Evolutionary conservation across 2,113 vertebrate species (phyloP).

Genomic region (Campylomormyrus numenius): DNA sequence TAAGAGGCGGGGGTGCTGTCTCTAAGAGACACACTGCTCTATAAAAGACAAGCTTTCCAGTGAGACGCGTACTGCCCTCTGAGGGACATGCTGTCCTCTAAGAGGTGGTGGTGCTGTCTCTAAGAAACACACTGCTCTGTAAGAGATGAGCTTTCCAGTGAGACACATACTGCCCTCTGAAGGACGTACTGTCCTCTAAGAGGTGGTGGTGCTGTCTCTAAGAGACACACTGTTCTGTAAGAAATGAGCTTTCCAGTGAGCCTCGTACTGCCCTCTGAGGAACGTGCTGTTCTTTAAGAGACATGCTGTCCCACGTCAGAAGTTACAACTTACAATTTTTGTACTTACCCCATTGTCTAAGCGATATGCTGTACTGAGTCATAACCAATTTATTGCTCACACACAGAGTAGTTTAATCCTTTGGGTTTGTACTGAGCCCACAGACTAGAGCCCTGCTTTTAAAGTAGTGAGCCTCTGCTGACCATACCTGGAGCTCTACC

Average conservation of each 20-base stretch:
- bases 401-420: not conserved
- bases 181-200: not conserved
- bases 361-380: not conserved
- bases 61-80: not conserved
- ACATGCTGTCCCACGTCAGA: not conserved
- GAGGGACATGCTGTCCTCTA: no score
- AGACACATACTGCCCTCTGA: not conserved
- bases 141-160: not conserved
- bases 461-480: not conserved
- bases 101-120: not conserved
- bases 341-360: not conserved
- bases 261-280: not conserved
- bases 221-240: not conserved
- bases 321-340: not conserved
- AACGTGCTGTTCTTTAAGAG: not conserved
- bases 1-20: not conserved
- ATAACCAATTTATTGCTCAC: not conserved
- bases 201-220: not conserved
- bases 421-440: not conserved
- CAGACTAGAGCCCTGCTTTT: not conserved
- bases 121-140: not conserved
- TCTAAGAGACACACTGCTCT: not conserved
- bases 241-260: not conserved
- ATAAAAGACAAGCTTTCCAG: not conserved
- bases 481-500: not conserved